Percentiles rank a stretch among this genome's conserved stretches.
Evolutionary conservation across 2,797 vertebrate species (phyloP).

Genomic region (Silurus lanzhouensis): DNA sequence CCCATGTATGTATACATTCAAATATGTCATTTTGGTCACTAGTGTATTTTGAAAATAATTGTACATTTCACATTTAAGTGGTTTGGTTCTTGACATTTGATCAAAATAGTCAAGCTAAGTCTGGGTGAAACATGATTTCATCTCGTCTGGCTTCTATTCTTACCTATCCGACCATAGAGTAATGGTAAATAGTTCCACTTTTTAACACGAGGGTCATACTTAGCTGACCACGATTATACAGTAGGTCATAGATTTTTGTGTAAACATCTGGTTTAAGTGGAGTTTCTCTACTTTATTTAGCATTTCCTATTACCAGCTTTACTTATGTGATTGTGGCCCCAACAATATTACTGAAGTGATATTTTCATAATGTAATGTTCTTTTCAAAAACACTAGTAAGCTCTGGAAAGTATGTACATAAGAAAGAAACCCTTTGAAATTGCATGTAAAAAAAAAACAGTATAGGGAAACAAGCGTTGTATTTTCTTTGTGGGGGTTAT

Average conservation of each 20-base stretch:
- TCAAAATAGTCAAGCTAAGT: conserved; percentile 67
- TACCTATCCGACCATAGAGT: conserved; percentile 62
- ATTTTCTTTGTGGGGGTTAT: neutral
- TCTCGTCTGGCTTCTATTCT: conserved; percentile 70
- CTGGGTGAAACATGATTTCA: conserved; percentile 68
- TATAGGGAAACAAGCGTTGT: neutral
- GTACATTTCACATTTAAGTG: conserved; percentile 64
- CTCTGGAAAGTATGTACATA: conserved; percentile 3
- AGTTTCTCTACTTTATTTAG: conserved; percentile 62
- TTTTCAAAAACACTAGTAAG: conserved; percentile 13
- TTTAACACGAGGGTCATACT: conserved; percentile 70
- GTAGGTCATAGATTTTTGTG: conserved; percentile 66
- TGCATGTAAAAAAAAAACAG: neutral
- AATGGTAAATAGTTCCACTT: conserved; percentile 75
- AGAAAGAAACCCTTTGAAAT: neutral
- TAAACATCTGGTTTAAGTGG: conserved; percentile 69
- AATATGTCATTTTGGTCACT: conserved; percentile 38
- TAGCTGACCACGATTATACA: conserved; percentile 72
- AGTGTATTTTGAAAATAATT: conserved; percentile 62
- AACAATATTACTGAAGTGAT: conserved; percentile 28
- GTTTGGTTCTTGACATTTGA: conserved; percentile 62
- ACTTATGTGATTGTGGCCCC: conserved; percentile 61
- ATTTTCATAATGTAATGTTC: conserved; percentile 29
- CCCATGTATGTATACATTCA: conserved; percentile 39
- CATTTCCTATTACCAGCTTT: conserved; percentile 61